Base-by-base conservation (phyloP, 1,140 invertebrate species). In the Sitophilus oryzae region DNA sequence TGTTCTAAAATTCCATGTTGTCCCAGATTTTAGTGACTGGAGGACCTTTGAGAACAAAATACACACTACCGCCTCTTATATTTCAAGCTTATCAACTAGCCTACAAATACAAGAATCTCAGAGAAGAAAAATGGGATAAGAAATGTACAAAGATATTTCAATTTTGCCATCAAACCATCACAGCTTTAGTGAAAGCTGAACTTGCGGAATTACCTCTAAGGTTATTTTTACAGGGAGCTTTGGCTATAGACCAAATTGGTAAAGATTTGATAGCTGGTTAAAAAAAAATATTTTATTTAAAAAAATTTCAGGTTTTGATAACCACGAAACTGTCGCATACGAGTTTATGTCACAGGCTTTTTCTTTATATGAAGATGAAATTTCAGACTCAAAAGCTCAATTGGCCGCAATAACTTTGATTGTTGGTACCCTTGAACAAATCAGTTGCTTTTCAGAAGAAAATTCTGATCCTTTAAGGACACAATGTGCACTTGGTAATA, bases 101-200 rank as follows among this genome's bases (percentile, higher is more conserved):
- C 0, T 89, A 88, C 65, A 83, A 82, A 37, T 97, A 92, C 66
- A 86, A 86, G 68, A 78, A 84, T 11, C 69, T 85, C 4, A 80
- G 82, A 62, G 85, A 91, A 53, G 91, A 94, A 45, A 92, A 95
- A 76, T 99, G 96, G 94, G 90, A 96, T 68, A 96, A 95, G 70
- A 98, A 98, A 71, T 95, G 94, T 64, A 86, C 93, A 66, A 98
- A 98, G 74, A 96, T 99, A 44, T 97, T 99, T 74, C 89, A 96
- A 69, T 98, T 97, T 71, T 97, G 93, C 68, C 93, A 97, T 69
- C 85, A 91, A 56, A 97, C 93, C 1, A 96, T 99, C 56, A 88
- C 82, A 19, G 88, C 90, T 25, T 72, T 99, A 34, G 91, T 93
- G 52, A 97, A 97, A 71, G 93, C 91, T 0, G 92, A 96, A 72